Evolutionary conservation across 2,113 vertebrate genomes (phyloP).

Genomic region (Eulemur rufifrons): DNA sequence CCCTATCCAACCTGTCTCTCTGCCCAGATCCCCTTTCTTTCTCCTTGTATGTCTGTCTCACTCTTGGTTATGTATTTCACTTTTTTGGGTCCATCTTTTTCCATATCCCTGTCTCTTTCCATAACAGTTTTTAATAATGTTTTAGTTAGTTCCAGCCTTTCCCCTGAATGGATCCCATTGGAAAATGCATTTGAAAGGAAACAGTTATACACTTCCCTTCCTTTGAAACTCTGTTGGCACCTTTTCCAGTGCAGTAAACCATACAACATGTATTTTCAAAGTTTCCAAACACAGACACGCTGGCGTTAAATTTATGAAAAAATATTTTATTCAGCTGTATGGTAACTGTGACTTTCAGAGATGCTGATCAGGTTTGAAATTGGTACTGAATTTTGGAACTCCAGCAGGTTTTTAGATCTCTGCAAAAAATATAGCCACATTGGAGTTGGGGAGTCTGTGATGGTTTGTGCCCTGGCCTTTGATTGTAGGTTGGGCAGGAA

Average conservation of each 20-base stretch:
- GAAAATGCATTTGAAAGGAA: slow-evolving; percentile 91
- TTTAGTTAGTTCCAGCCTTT: slow-evolving; percentile 92
- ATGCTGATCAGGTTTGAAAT: slow-evolving; percentile 85
- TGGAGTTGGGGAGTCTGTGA: slow-evolving; percentile 29
- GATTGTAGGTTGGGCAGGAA: slow-evolving; percentile 13
- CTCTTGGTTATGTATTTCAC: slow-evolving; percentile 82
- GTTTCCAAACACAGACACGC: slow-evolving; percentile 89
- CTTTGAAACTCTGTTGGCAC: slow-evolving; percentile 91
- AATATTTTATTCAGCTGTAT: slow-evolving; percentile 88
- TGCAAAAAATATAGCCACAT: slow-evolving; percentile 65
- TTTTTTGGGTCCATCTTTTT: slow-evolving; percentile 87
- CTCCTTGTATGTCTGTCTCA: slow-evolving; percentile 79
- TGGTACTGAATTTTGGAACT: slow-evolving; percentile 78
- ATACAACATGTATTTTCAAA: slow-evolving; percentile 91
- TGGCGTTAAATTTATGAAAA: slow-evolving; percentile 90
- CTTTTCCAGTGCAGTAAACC: slow-evolving; percentile 90
- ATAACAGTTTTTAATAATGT: slow-evolving; percentile 91
- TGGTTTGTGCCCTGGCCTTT: slow-evolving; percentile 50
- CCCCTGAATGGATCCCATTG: slow-evolving; percentile 90
- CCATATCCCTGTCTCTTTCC: slow-evolving; percentile 89
- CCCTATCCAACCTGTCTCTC: slow-evolving; percentile 80
- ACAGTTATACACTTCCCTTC: slow-evolving; percentile 91
- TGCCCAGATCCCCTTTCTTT: slow-evolving; percentile 83
- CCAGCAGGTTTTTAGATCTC: slow-evolving; percentile 79
- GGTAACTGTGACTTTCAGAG: slow-evolving; percentile 83